Percentiles rank a stretch among this genome's conserved stretches.
phyloP scores from a whole-genome alignment of 2,797 vertebrate genomes.

The Oreortyx pictus region DNA sequence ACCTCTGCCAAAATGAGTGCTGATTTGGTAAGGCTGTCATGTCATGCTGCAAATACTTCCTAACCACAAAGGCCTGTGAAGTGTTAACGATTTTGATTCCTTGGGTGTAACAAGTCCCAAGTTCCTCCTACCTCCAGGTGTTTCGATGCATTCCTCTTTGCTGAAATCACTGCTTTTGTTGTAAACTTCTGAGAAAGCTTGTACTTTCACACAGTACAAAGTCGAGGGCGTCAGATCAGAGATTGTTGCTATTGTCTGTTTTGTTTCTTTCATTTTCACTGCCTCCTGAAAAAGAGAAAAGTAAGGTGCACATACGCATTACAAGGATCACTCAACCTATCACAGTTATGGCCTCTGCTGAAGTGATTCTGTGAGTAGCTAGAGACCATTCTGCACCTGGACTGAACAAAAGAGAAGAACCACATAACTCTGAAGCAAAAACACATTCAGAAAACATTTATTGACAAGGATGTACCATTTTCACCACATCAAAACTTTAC shows the following conservation, averaged over 20 bases:
- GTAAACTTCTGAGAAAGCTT: not conserved
- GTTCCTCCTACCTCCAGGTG: conserved; percentile 48
- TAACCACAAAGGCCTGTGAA: not conserved
- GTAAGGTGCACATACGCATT: not conserved
- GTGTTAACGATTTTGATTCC: rapidly evolving
- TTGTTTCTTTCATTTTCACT: not conserved
- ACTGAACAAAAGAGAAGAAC: not conserved
- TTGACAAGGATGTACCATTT: not conserved
- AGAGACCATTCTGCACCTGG: not conserved
- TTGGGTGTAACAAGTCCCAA: not conserved
- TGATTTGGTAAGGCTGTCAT: not conserved
- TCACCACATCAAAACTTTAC: not conserved
- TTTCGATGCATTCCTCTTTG: conserved; percentile 56
- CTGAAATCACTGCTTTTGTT: conserved; percentile 65
- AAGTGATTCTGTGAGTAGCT: not conserved
- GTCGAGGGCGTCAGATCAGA: not conserved
- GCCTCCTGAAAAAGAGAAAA: conserved; percentile 19
- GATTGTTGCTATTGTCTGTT: conserved; percentile 13
- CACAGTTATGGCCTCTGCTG: not conserved
- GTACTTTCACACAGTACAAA: conserved; percentile 72
- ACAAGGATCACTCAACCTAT: no score
- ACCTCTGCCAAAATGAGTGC: not conserved
- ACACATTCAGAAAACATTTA: not conserved
- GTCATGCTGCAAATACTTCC: not conserved
- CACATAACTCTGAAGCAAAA: not conserved